Evolutionary conservation across 2,113 vertebrate species (phyloP), one percentile per base, ranked within the genome.

Genomic region (Percopsis transmontana): DNA sequence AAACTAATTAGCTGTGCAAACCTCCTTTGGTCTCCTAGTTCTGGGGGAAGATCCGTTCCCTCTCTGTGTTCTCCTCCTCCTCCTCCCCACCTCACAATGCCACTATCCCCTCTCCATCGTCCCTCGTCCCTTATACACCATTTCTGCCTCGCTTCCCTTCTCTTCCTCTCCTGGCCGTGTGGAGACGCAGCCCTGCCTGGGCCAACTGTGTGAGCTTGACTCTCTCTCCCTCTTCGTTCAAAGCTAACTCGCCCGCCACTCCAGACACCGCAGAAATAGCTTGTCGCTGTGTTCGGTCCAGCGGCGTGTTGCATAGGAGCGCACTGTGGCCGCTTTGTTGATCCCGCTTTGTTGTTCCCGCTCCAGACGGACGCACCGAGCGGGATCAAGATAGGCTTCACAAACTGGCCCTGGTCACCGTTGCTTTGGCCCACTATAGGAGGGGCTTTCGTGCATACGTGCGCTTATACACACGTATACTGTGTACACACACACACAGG

Each of bases 1-100:
- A 86, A 89, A 87, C 72, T 87, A 91, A 91, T 91, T 90, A 91
- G 86, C 88, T 80, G 56, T 79, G 66, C 74, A 72, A 73, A 86
- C 79, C 67, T 60, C 58, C 83, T 90, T 85, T 87, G 68, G 83
- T 88, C 70, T 23, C 74, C 27, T 41, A 57, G 58, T 81, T 70
- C 62, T 71, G 38, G 76, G 51, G 48, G 75, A 67, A 54, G 77
- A 81, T 80, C 58, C 50, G 73, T 76, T 77, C 62, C 16, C 61
- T 68, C 56, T 45, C 60, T 8, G 19, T 38, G 7, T 16, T 18
- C 71, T 76, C 72, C 57, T 73, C 72, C 64, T 45, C 71, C 79
- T 79, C 78, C 78, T 48, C 48, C 11, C 19, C 19, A 11, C 20
- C 20, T 23, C 20, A 33, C 27, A 33, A 33, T 2, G 5, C 8